phyloP scores from a whole-genome alignment of 2,797 vertebrate genomes.

The Tinamus major region DNA sequence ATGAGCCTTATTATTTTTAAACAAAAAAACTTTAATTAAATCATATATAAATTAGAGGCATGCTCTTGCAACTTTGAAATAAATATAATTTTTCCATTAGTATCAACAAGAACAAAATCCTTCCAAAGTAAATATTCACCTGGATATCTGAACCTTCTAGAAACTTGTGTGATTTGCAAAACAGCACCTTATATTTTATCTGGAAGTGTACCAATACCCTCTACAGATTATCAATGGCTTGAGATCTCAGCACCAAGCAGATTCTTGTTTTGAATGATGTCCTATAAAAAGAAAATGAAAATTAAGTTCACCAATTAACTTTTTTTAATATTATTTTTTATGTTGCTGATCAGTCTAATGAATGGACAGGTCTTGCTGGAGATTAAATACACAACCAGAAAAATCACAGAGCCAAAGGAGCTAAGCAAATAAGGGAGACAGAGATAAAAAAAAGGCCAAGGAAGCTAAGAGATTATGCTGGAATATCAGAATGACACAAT shows the following conservation, averaged over 20 bases:
- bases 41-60: neutral
- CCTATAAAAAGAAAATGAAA: slow-evolving; percentile 61
- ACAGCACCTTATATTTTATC: neutral
- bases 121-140: neutral
- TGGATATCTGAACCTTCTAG: neutral
- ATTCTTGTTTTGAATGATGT: slow-evolving; percentile 54
- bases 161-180: neutral
- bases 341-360: slow-evolving; percentile 20
- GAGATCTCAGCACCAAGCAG: slow-evolving; percentile 52
- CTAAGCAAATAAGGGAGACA: neutral
- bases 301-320: slow-evolving; percentile 51
- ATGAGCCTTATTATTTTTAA: accelerated
- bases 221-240: slow-evolving; percentile 26
- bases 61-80: neutral
- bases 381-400: slow-evolving; percentile 14
- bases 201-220: neutral
- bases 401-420: slow-evolving; percentile 12
- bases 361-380: neutral
- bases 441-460: slow-evolving; percentile 1
- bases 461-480: neutral
- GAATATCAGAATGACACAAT: neutral
- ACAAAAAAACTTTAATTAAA: neutral
- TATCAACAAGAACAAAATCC: neutral
- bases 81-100: neutral
- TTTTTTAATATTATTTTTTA: neutral